These are phyloP conservation scores for Limnephilus marmoratus DNA, from an alignment of 2,888 invertebrate genomes.

Conservation along the genomic window DNA sequence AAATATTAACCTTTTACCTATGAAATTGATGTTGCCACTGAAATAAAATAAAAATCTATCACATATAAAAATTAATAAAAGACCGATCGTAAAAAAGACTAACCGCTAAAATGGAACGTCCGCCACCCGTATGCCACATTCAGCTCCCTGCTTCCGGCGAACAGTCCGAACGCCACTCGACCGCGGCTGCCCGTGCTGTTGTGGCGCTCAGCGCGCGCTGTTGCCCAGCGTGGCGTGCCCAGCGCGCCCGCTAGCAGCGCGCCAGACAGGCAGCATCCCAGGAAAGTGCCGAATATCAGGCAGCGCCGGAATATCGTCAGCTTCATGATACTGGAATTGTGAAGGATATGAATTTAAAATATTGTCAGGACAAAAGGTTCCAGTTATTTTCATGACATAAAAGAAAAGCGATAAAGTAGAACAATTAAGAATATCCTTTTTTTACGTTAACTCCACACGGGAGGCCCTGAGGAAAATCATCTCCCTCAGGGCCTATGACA, in stretches of 20 bases:
- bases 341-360: background rate
- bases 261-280: conserved; percentile 86
- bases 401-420: too few relatives aligned
- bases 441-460: too few relatives aligned
- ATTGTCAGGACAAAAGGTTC: background rate
- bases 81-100: conserved; percentile 69
- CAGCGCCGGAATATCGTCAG: conserved; percentile 86
- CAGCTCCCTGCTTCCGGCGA: conserved; percentile 89
- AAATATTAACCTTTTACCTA: too few relatives aligned
- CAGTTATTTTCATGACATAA: too few relatives aligned
- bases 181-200: conserved; percentile 84
- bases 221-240: conserved; percentile 90
- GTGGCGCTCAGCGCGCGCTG: conserved; percentile 83
- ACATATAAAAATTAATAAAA: background rate
- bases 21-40: background rate
- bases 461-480: too few relatives aligned
- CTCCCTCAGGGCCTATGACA: too few relatives aligned
- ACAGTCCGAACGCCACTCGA: conserved; percentile 89
- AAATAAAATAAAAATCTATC: conserved; percentile 16
- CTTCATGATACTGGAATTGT: conserved; percentile 70
- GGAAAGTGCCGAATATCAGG: conserved; percentile 89
- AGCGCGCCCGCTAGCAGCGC: conserved; percentile 88
- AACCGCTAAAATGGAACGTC: conserved; percentile 86
- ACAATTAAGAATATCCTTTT: too few relatives aligned
- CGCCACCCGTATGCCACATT: conserved; percentile 90